Percentiles rank a stretch among this genome's conserved stretches.
phyloP scores from a whole-genome alignment of 2,113 vertebrate genomes.

The Salvelinus fontinalis region DNA sequence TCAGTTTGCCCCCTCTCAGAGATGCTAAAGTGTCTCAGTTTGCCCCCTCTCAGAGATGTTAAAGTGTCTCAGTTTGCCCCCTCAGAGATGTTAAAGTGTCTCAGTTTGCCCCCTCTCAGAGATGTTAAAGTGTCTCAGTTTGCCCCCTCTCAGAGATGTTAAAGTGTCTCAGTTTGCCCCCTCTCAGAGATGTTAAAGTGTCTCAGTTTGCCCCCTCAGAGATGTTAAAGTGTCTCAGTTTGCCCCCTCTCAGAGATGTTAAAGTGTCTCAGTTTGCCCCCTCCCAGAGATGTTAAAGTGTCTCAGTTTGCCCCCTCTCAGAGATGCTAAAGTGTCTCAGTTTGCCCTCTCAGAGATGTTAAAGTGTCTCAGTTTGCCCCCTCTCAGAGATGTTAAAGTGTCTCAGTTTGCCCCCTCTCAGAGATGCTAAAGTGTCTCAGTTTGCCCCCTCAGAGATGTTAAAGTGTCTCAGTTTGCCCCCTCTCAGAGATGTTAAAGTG shows the following conservation, averaged over 20 bases:
- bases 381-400: constrained; percentile 49
- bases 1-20: constrained; percentile 3
- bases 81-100: no score
- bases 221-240: constrained; percentile 34
- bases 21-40: constrained; percentile 45
- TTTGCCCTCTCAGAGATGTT: constrained; percentile 40
- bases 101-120: constrained; percentile 3
- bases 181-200: constrained; percentile 11
- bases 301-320: neutral
- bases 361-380: constrained; percentile 12
- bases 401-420: neutral
- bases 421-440: constrained; percentile 49
- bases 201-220: constrained; percentile 39
- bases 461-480: constrained; percentile 14
- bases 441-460: constrained; percentile 39
- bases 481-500: constrained; percentile 48
- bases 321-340: constrained; percentile 49
- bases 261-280: constrained; percentile 42
- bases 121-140: constrained; percentile 46
- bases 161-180: constrained; percentile 17
- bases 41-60: no score
- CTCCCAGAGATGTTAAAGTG: constrained; percentile 54
- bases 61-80: no score
- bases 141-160: constrained; percentile 41
- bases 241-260: constrained; percentile 20